Conservation (phyloP, 2,113 vertebrate species). For the Amphilophus citrinellus region DNA sequence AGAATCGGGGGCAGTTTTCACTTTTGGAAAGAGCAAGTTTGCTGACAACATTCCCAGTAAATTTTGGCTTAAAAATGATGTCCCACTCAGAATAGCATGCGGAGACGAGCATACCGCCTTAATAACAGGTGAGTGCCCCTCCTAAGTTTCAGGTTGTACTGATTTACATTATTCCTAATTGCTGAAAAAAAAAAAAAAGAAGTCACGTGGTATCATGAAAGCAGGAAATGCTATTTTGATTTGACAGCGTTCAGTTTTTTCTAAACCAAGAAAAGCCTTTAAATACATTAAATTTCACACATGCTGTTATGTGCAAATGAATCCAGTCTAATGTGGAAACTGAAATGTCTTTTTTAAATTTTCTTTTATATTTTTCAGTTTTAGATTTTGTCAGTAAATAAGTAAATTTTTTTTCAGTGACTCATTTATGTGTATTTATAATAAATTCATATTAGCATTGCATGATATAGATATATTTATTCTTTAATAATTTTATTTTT, state of each 20-base stretch:
- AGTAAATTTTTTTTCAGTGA: neutral
- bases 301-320: neutral
- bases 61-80: slow-evolving; percentile 96
- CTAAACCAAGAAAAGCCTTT: too few relatives aligned
- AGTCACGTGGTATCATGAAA: neutral
- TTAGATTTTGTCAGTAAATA: neutral
- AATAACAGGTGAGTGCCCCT: slow-evolving; percentile 86
- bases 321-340: neutral
- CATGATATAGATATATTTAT: too few relatives aligned
- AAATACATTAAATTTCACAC: neutral
- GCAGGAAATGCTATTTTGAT: neutral
- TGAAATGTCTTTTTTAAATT: too few relatives aligned
- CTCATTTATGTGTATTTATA: too few relatives aligned
- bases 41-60: slow-evolving; percentile 92
- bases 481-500: too few relatives aligned
- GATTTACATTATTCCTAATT: too few relatives aligned
- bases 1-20: slow-evolving; percentile 96
- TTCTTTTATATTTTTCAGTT: neutral
- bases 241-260: too few relatives aligned
- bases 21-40: slow-evolving; percentile 96
- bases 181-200: too few relatives aligned
- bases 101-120: slow-evolving; percentile 95
- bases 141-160: neutral
- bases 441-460: too few relatives aligned
- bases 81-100: slow-evolving; percentile 86